Percentiles rank a stretch among this genome's conserved stretches.
Conservation (phyloP, 2,888 invertebrate genomes). For the Sesia apiformis region DNA sequence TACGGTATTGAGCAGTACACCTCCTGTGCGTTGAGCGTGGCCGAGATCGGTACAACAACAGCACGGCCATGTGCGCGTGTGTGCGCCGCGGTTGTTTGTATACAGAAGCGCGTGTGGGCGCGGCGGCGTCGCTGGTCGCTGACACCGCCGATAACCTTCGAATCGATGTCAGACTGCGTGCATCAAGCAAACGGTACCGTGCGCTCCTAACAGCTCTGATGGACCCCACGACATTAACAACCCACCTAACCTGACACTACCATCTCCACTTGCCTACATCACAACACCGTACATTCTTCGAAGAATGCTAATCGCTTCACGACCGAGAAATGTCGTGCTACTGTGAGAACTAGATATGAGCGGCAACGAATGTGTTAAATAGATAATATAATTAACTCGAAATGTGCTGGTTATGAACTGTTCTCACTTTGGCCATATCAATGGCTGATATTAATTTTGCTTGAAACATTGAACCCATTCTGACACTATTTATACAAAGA, state of each 20-base stretch:
- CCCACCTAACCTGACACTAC: slow-evolving; percentile 3
- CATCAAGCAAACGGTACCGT: slow-evolving; percentile 41
- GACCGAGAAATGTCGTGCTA: too few species aligned
- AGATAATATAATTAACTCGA: too few species aligned
- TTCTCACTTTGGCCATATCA: too few species aligned
- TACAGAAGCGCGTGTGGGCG: slow-evolving; percentile 63
- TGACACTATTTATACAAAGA: too few species aligned
- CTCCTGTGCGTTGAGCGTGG: not conserved
- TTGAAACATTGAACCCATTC: too few species aligned
- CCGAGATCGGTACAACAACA: not conserved
- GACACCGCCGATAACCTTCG: slow-evolving; percentile 70
- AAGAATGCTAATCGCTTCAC: slow-evolving; percentile 9
- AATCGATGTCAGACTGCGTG: slow-evolving; percentile 56
- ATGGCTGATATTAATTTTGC: too few species aligned
- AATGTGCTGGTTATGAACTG: too few species aligned
- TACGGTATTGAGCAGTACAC: too few species aligned
- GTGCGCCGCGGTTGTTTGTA: slow-evolving; percentile 43
- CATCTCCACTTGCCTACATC: not conserved
- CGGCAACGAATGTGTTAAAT: too few species aligned
- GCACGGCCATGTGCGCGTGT: slow-evolving; percentile 15
- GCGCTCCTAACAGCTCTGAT: slow-evolving; percentile 16
- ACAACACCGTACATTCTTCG: slow-evolving; percentile 21
- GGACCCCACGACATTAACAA: slow-evolving; percentile 9
- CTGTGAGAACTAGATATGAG: too few species aligned
- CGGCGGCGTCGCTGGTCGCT: slow-evolving; percentile 55